phyloP scores from a whole-genome alignment of 1,140 invertebrate genomes.

The Trichomalopsis sarcophagae region DNA sequence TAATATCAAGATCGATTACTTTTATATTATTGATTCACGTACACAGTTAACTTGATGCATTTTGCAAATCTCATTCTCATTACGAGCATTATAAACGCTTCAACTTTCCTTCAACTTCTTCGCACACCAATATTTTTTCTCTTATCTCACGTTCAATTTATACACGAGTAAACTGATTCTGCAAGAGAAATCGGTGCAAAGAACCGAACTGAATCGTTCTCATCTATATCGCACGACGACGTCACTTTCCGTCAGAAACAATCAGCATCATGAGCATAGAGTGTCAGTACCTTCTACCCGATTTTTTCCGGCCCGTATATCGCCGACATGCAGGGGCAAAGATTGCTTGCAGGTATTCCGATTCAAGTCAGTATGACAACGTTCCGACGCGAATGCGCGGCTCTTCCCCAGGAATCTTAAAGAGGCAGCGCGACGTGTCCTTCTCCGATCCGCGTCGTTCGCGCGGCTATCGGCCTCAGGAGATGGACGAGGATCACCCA shows the following conservation, averaged over 20 bases:
- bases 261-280: background rate
- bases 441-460: conserved; percentile 66
- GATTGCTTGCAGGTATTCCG: conserved; percentile 66
- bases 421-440: conserved; percentile 66
- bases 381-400: conserved; percentile 69
- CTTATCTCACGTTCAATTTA: background rate
- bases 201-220: background rate
- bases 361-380: conserved; percentile 73
- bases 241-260: background rate
- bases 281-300: conserved; percentile 44
- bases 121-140: conserved; percentile 10
- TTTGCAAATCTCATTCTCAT: background rate
- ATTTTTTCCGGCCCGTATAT: conserved; percentile 34
- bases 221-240: background rate
- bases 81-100: background rate
- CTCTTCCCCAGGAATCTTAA: conserved; percentile 65
- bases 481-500: conserved; percentile 60
- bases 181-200: background rate
- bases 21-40: background rate
- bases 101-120: conserved; percentile 32
- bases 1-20: too few relatives aligned
- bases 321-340: conserved; percentile 48
- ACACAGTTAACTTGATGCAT: background rate
- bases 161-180: conserved; percentile 7
- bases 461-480: conserved; percentile 57